Percentiles rank a stretch among this genome's conserved stretches.
Conservation (phyloP, 2,888 invertebrate species). For the Cerceris ruficornis region DNA sequence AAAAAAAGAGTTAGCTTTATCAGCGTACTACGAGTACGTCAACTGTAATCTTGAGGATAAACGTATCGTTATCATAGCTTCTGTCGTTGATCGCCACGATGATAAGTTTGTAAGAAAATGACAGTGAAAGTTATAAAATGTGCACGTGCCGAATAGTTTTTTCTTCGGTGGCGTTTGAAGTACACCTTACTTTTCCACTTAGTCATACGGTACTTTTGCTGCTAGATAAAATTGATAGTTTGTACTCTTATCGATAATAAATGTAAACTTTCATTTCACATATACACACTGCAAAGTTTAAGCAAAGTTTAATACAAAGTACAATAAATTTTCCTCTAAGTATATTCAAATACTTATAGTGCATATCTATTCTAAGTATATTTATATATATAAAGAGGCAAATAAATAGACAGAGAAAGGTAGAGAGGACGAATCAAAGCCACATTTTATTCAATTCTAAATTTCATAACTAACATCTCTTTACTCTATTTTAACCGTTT, state of each 20-base stretch:
- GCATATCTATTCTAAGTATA: no score
- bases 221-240: conserved; percentile 33
- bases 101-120: conserved; percentile 15
- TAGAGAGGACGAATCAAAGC: no score
- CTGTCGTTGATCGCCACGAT: background rate
- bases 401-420: no score
- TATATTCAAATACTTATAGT: no score
- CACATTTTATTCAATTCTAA: no score
- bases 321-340: no score
- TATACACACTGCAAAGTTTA: no score
- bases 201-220: background rate
- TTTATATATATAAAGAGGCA: no score
- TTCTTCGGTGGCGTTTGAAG: background rate
- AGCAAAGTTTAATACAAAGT: no score
- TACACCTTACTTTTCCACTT: background rate
- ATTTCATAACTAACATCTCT: no score
- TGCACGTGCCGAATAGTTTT: conserved; percentile 37
- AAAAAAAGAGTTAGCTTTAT: conserved; percentile 27
- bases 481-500: no score
- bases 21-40: background rate
- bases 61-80: conserved; percentile 18
- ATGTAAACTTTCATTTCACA: no score
- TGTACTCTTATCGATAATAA: conserved; percentile 1
- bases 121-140: conserved; percentile 32
- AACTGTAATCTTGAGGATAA: conserved; percentile 4